A percentile compares a stretch with the other conserved stretches of the same genome.
phyloP scores from a whole-genome alignment of 1,140 invertebrate genomes.

The Centruroides vittatus region DNA sequence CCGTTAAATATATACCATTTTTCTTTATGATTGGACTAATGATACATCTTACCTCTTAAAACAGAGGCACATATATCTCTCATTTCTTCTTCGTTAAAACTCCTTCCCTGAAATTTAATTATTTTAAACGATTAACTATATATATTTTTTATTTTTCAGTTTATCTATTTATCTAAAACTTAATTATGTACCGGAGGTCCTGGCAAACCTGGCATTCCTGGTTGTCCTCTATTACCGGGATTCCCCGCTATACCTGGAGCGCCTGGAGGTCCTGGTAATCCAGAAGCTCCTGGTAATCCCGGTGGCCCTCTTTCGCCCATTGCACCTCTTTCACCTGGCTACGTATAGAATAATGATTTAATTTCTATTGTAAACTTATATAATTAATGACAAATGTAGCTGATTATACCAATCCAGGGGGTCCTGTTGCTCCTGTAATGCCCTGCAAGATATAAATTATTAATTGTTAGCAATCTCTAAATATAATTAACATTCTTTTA shows the following conservation, averaged over 20 bases:
- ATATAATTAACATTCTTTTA: too few relatives aligned
- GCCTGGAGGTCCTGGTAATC: constrained; percentile 10
- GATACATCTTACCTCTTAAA: constrained; percentile 32
- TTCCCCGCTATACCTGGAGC: constrained; percentile 5
- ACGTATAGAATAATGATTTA: not conserved
- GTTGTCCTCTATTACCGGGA: constrained; percentile 10
- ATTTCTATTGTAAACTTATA: too few relatives aligned
- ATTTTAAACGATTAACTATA: not conserved
- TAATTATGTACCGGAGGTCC: constrained; percentile 10
- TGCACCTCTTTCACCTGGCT: constrained; percentile 13
- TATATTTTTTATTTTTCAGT: not conserved
- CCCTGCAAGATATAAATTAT: constrained; percentile 1
- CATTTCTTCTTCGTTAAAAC: constrained; percentile 35
- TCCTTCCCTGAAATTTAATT: constrained; percentile 24
- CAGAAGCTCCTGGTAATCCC: constrained; percentile 20
- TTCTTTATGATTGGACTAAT: too few relatives aligned
- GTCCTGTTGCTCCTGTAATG: constrained; percentile 4
- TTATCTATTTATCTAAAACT: not conserved
- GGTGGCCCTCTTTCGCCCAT: constrained; percentile 17
- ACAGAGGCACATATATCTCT: constrained; percentile 38
- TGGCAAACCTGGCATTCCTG: constrained; percentile 16
- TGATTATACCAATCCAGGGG: constrained; percentile 7
- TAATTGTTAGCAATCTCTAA: too few relatives aligned
- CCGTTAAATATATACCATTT: too few relatives aligned
- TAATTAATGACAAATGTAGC: too few relatives aligned